Conservation (phyloP, 1,140 invertebrate species). For the Zophobas morio region DNA sequence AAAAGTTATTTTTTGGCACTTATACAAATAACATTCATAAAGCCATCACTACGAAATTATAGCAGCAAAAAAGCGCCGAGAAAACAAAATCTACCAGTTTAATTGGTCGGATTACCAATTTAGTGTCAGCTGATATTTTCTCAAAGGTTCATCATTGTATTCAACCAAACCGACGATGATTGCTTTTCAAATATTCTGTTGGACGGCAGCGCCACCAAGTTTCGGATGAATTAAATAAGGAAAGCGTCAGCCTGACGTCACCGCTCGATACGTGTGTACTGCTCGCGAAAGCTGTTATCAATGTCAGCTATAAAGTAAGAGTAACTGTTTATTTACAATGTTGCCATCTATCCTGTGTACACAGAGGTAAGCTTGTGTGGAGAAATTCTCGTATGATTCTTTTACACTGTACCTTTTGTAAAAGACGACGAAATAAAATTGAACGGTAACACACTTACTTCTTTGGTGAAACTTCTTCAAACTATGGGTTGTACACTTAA, state of each 20-base stretch:
- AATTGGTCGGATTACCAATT: no score
- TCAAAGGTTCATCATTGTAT: not conserved
- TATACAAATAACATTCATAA: no score
- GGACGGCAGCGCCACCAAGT: conserved; percentile 12
- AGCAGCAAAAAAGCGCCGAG: no score
- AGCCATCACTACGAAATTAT: no score
- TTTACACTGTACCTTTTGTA: conserved; percentile 13
- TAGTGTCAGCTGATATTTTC: no score
- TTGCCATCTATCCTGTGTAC: conserved; percentile 36
- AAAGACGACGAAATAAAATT: conserved; percentile 9
- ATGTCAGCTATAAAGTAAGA: conserved; percentile 51
- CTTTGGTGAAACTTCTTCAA: conserved; percentile 6
- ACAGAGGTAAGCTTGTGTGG: conserved; percentile 7
- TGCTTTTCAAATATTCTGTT: not conserved
- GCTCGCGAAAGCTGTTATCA: conserved; percentile 48
- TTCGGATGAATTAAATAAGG: not conserved
- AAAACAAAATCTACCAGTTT: no score
- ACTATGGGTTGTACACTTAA: not conserved
- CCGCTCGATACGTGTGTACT: conserved; percentile 34
- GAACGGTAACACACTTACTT: conserved; percentile 34
- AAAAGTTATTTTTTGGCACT: no score
- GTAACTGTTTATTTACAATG: conserved; percentile 50
- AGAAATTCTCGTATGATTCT: conserved; percentile 34
- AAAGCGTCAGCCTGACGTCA: conserved; percentile 46
- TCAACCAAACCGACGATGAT: conserved; percentile 12